Evolutionary conservation across 1,140 invertebrate genomes (phyloP).

Genomic region (Halictus rubicundus): DNA sequence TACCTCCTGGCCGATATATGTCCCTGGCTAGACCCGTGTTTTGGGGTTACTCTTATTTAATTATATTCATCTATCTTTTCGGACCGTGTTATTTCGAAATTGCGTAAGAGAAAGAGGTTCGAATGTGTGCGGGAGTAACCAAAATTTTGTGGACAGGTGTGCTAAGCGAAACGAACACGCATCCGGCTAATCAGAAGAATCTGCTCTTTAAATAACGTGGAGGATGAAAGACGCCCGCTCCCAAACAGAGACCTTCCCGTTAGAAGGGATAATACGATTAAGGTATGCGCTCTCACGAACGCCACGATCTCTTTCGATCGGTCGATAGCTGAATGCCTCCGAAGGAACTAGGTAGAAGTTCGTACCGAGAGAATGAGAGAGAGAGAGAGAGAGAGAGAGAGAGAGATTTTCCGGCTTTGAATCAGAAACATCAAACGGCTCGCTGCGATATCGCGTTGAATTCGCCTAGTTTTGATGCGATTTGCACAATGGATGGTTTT

Average conservation of each 20-base stretch:
- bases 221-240: neutral
- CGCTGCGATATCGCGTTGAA: neutral
- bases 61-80: no score
- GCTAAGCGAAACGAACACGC: constrained; percentile 14
- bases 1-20: no score
- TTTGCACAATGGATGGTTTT: constrained; percentile 5
- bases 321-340: neutral
- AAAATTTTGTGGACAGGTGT: neutral
- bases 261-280: constrained; percentile 54
- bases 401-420: neutral
- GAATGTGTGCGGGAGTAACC: no score
- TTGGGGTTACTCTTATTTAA: no score
- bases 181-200: constrained; percentile 57
- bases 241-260: neutral
- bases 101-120: no score
- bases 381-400: neutral
- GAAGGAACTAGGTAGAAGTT: neutral
- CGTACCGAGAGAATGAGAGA: no score
- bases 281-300: constrained; percentile 49
- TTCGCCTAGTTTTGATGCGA: neutral
- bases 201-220: constrained; percentile 43
- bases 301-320: constrained; percentile 41
- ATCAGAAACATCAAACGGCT: neutral
- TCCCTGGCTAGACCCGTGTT: no score
- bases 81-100: no score